A percentile compares a stretch with the other conserved stretches of the same genome.
These are phyloP conservation scores for Ctenosaura bakeri DNA, from an alignment of 2,797 vertebrate genomes.

Conservation along the genomic window DNA sequence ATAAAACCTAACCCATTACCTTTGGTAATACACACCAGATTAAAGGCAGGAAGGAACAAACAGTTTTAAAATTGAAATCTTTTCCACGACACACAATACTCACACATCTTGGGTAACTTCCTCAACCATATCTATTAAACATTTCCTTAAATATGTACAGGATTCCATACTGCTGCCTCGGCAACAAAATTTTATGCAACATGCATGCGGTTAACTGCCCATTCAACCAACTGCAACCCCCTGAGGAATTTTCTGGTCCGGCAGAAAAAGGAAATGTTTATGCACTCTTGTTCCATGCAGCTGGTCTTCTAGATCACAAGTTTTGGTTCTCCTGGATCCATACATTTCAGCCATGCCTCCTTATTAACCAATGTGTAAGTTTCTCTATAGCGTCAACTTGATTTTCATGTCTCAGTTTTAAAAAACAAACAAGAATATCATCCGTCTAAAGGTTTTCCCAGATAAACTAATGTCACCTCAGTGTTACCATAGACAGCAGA, in stretches of 20 bases:
- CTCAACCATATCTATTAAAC: slow-evolving; percentile 71
- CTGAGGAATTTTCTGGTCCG: slow-evolving; percentile 83
- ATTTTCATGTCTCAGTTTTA: slow-evolving; percentile 41
- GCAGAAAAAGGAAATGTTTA: slow-evolving; percentile 77
- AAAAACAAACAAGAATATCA: slow-evolving; percentile 76
- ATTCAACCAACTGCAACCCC: slow-evolving; percentile 79
- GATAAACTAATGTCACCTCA: slow-evolving; percentile 99
- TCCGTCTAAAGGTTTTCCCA: slow-evolving; percentile 97
- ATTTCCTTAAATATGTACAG: slow-evolving; percentile 74
- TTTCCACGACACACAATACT: slow-evolving; percentile 76
- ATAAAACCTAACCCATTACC: slow-evolving; percentile 77
- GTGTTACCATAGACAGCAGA: slow-evolving; percentile 99
- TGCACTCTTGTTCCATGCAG: slow-evolving; percentile 69
- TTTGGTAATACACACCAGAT: slow-evolving; percentile 65
- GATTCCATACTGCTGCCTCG: slow-evolving; percentile 69
- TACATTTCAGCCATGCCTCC: slow-evolving; percentile 71
- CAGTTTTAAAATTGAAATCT: slow-evolving; percentile 79
- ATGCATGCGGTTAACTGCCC: slow-evolving; percentile 80
- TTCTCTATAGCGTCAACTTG: slow-evolving; percentile 72
- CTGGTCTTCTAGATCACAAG: slow-evolving; percentile 74
- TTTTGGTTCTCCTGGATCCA: slow-evolving; percentile 63
- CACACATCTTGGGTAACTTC: slow-evolving; percentile 69
- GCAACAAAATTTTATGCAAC: slow-evolving; percentile 77
- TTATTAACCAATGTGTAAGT: slow-evolving; percentile 77
- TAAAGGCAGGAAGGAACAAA: slow-evolving; percentile 75